phyloP scores from a whole-genome alignment of 2,113 vertebrate genomes.

The Paramormyrops kingsleyae region DNA sequence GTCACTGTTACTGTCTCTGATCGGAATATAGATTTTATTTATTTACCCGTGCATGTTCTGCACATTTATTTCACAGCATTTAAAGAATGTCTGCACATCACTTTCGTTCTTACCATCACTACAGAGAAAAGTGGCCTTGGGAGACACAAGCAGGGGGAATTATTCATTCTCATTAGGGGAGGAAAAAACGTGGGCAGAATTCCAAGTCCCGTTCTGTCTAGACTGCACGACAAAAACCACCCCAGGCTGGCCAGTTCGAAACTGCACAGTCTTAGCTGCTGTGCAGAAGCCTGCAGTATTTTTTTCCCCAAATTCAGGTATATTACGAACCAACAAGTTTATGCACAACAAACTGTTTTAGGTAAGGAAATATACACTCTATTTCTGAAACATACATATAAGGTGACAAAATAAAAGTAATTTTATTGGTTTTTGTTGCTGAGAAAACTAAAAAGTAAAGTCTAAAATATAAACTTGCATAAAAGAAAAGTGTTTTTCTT shows the following conservation, averaged over 20 bases:
- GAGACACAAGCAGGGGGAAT: slow-evolving; percentile 19
- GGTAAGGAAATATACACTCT: not conserved
- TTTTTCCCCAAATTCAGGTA: not conserved
- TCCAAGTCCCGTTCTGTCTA: slow-evolving; percentile 18
- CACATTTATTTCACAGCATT: not conserved
- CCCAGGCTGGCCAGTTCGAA: not conserved
- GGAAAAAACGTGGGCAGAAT: slow-evolving; percentile 19
- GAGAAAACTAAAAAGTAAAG: not conserved
- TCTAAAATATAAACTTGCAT: not conserved
- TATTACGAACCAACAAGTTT: not conserved
- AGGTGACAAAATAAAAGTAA: not conserved
- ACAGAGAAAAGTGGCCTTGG: slow-evolving; percentile 5
- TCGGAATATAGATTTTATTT: slow-evolving; percentile 13
- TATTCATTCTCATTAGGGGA: slow-evolving; percentile 21
- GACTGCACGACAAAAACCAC: slow-evolving; percentile 7
- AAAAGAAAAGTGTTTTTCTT: not conserved
- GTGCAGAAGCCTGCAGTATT: not conserved
- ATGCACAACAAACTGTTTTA: not conserved
- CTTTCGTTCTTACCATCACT: slow-evolving; percentile 2
- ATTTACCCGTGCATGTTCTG: not conserved
- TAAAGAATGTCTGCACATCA: slow-evolving; percentile 8
- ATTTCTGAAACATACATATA: not conserved
- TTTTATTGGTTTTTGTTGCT: not conserved
- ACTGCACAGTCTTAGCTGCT: not conserved
- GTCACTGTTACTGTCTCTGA: not conserved